phyloP scores from a whole-genome alignment of 2,797 vertebrate genomes.

The Chiloscyllium punctatum region DNA sequence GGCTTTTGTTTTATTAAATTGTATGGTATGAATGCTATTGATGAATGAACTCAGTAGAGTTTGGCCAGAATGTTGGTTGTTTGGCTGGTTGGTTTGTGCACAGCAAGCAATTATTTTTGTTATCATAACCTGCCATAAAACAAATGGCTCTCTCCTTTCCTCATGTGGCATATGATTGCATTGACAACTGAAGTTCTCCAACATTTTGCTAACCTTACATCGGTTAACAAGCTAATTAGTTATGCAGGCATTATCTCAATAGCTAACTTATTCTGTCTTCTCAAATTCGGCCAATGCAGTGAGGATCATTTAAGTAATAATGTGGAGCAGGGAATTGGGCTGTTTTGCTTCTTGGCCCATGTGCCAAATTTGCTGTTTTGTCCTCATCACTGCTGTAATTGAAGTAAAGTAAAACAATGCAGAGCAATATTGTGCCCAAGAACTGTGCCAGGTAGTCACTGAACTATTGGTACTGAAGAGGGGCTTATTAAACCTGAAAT shows the following conservation, averaged over 20 bases:
- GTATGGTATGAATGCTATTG: neutral
- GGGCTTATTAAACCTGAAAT: neutral
- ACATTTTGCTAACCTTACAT: neutral
- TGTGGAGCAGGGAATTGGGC: neutral
- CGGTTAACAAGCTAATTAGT: neutral
- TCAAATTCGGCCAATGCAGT: neutral
- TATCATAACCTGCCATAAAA: neutral
- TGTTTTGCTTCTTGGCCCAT: neutral
- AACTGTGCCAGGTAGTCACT: neutral
- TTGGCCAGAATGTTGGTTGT: too few relatives aligned
- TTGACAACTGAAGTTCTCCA: neutral
- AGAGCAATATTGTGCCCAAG: neutral
- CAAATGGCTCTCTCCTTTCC: neutral
- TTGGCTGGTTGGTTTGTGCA: neutral
- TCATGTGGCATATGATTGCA: neutral
- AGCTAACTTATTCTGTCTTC: neutral
- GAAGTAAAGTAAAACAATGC: neutral
- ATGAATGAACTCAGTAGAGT: neutral
- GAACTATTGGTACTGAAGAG: neutral
- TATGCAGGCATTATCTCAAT: neutral
- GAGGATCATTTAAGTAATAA: neutral
- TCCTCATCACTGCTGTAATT: neutral
- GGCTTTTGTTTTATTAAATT: conserved; percentile 33
- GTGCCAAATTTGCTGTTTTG: neutral
- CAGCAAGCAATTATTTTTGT: neutral